Conservation (phyloP, 2,113 vertebrate genomes). For the Solea solea region DNA sequence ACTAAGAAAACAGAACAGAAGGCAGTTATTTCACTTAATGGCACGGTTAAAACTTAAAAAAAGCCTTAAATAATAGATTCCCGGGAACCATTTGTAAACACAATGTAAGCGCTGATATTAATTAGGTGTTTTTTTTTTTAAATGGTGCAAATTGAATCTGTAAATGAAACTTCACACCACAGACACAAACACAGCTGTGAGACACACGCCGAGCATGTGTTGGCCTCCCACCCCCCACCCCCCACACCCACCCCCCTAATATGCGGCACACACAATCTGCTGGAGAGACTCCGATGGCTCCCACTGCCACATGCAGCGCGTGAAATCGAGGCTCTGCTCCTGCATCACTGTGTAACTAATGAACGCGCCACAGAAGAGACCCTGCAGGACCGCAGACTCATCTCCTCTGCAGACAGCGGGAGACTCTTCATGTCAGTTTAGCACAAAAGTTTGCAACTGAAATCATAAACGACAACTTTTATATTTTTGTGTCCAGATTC, state of each 20-base stretch:
- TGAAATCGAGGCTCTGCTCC: slow-evolving; percentile 42
- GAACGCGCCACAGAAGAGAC: not conserved
- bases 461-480: not conserved
- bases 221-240: not conserved
- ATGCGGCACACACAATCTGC: slow-evolving; percentile 40
- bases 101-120: slow-evolving; percentile 20
- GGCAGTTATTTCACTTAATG: not conserved
- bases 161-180: slow-evolving; percentile 8
- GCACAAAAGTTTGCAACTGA: not conserved
- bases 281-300: slow-evolving; percentile 19
- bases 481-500: slow-evolving; percentile 12
- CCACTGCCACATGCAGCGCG: slow-evolving; percentile 24
- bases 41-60: slow-evolving; percentile 5
- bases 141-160: slow-evolving; percentile 9
- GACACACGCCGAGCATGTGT: slow-evolving; percentile 36
- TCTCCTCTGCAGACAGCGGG: not conserved
- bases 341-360: slow-evolving; percentile 13
- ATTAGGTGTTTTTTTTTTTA: not conserved
- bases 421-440: not conserved
- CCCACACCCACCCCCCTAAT: not conserved
- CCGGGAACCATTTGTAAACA: slow-evolving; percentile 19
- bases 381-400: not conserved
- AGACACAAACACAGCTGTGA: slow-evolving; percentile 52
- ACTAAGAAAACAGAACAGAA: slow-evolving; percentile 6
- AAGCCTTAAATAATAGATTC: slow-evolving; percentile 18